Evolutionary conservation across 1,140 invertebrate genomes (phyloP).

Genomic region (Microplitis demolitor): DNA sequence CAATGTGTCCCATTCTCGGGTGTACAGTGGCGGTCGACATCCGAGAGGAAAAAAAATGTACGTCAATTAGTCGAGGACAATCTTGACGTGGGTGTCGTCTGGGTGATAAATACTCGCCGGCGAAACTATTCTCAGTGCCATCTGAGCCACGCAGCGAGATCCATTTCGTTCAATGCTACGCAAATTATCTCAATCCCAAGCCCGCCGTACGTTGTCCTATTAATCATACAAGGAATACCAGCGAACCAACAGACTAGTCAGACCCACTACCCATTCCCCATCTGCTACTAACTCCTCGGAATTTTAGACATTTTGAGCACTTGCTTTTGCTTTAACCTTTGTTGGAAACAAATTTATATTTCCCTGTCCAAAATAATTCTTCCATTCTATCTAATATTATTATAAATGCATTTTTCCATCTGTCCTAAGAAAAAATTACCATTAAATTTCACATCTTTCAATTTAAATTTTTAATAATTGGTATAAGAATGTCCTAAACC

Average conservation of each 20-base stretch:
- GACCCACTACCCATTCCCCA: too few relatives aligned
- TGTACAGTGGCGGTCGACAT: neutral
- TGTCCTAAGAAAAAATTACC: neutral
- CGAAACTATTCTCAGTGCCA: slow-evolving; percentile 12
- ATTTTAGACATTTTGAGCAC: neutral
- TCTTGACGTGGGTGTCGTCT: neutral
- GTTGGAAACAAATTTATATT: neutral
- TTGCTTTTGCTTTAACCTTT: neutral
- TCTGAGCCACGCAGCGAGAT: slow-evolving; percentile 25
- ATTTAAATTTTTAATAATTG: too few relatives aligned
- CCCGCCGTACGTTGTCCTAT: slow-evolving; percentile 28
- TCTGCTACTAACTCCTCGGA: too few relatives aligned
- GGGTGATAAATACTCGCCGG: neutral
- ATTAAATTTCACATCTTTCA: neutral
- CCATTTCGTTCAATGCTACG: slow-evolving; percentile 32
- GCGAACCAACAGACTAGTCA: neutral
- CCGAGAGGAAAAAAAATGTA: slow-evolving; percentile 19
- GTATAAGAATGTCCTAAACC: too few relatives aligned
- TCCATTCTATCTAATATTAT: neutral
- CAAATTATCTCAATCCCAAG: slow-evolving; percentile 33
- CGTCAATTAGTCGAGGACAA: slow-evolving; percentile 14
- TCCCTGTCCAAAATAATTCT: neutral
- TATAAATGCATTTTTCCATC: neutral
- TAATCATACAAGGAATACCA: slow-evolving; percentile 34
- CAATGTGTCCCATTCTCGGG: neutral